Evolutionary conservation across 2,888 invertebrate genomes (phyloP).

Genomic region (Darwinula stevensoni): DNA sequence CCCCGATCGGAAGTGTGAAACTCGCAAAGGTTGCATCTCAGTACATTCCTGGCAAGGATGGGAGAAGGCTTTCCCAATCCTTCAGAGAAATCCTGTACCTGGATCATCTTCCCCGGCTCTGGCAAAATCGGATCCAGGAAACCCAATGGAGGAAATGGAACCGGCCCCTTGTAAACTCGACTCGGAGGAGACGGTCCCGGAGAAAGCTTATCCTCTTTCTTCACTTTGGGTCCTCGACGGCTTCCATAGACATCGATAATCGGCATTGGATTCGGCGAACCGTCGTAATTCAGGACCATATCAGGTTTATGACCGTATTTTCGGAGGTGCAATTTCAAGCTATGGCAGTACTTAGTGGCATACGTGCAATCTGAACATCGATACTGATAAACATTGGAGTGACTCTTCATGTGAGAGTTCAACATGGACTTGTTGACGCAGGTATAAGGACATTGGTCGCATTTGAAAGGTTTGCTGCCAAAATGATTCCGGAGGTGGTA

Average conservation of each 20-base stretch:
- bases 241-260: constrained; percentile 77
- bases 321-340: constrained; percentile 70
- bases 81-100: neutral
- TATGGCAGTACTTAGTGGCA: constrained; percentile 92
- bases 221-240: constrained; percentile 43
- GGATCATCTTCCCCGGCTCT: neutral
- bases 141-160: no score
- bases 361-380: constrained; percentile 77
- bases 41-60: constrained; percentile 6
- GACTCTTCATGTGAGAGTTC: constrained; percentile 88
- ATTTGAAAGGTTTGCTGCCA: constrained; percentile 83
- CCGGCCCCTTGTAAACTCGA: no score
- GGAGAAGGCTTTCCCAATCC: constrained; percentile 6
- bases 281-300: constrained; percentile 62
- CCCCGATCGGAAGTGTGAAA: constrained; percentile 14
- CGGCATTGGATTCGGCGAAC: constrained; percentile 54
- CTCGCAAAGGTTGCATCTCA: constrained; percentile 17
- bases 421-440: constrained; percentile 99
- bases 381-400: constrained; percentile 21
- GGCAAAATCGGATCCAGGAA: neutral
- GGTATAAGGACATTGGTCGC: constrained; percentile 54
- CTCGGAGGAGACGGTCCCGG: no score
- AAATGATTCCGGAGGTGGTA: constrained; percentile 85
- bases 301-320: constrained; percentile 75
- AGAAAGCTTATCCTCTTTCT: no score